phyloP scores from a whole-genome alignment of 2,888 invertebrate species.

The Apamea sordens region DNA sequence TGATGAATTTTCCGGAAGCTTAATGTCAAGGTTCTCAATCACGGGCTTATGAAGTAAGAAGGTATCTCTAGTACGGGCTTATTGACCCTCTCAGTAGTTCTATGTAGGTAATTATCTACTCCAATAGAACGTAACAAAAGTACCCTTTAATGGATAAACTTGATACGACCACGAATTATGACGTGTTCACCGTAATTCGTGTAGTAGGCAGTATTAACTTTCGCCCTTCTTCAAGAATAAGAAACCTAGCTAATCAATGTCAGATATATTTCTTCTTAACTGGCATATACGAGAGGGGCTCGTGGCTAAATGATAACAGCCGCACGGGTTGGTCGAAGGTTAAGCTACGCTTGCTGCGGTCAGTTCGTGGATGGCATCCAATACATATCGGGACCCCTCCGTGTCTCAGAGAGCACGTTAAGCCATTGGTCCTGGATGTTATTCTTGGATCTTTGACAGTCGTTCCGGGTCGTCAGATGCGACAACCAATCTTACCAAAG shows the following conservation, averaged over 20 bases:
- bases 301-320: not conserved
- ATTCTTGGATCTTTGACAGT: not conserved
- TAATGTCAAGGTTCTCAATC: slow-evolving; percentile 18
- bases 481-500: not conserved
- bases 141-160: slow-evolving; percentile 39
- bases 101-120: slow-evolving; percentile 20
- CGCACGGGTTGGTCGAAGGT: not conserved
- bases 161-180: slow-evolving; percentile 46
- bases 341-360: not conserved
- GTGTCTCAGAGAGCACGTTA: too few relatives aligned
- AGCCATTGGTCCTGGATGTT: not conserved
- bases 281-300: slow-evolving; percentile 11
- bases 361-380: not conserved
- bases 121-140: slow-evolving; percentile 47
- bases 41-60: slow-evolving; percentile 11
- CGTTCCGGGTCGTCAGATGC: not conserved
- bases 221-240: slow-evolving; percentile 35
- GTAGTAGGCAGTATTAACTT: slow-evolving; percentile 37
- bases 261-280: slow-evolving; percentile 41
- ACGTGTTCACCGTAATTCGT: slow-evolving; percentile 29
- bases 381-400: not conserved
- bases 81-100: slow-evolving; percentile 27
- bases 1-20: not conserved
- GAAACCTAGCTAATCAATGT: slow-evolving; percentile 20
- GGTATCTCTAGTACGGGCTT: slow-evolving; percentile 43